Evolutionary conservation across 2,113 vertebrate species (phyloP).

Genomic region (Machaerirhynchus nigripectus): DNA sequence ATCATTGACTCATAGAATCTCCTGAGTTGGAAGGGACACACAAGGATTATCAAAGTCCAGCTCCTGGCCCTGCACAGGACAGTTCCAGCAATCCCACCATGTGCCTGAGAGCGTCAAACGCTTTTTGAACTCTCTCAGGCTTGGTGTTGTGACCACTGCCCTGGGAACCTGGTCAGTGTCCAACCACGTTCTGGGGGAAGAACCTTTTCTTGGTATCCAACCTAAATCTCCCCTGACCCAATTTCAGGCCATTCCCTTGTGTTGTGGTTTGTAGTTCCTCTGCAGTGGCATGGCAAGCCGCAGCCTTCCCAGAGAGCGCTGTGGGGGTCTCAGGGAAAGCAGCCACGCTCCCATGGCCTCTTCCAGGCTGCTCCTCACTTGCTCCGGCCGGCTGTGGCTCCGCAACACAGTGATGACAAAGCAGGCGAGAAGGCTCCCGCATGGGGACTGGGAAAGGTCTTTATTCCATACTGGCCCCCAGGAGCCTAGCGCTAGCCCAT

Average conservation of each 20-base stretch:
- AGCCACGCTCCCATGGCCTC: too few relatives aligned
- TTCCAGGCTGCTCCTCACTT: too few relatives aligned
- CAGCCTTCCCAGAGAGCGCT: too few relatives aligned
- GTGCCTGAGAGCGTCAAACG: neutral
- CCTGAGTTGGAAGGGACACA: neutral
- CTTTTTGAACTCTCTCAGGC: neutral
- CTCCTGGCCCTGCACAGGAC: neutral
- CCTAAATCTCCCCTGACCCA: neutral
- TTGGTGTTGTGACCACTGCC: neutral
- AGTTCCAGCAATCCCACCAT: neutral
- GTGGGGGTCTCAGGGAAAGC: too few relatives aligned
- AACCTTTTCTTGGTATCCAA: neutral
- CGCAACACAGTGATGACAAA: too few relatives aligned
- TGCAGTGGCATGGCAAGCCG: too few relatives aligned
- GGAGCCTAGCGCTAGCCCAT: too few relatives aligned
- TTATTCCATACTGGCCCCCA: too few relatives aligned
- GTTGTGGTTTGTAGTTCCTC: too few relatives aligned
- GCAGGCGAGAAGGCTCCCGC: too few relatives aligned
- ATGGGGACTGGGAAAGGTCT: too few relatives aligned
- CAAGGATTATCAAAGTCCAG: neutral
- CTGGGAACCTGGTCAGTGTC: neutral
- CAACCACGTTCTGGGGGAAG: fast-evolving
- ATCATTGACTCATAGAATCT: neutral
- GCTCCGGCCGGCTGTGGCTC: too few relatives aligned
- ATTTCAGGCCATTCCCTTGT: neutral